Conservation (phyloP, 2,113 vertebrate species). For the Eurypyga helias region DNA sequence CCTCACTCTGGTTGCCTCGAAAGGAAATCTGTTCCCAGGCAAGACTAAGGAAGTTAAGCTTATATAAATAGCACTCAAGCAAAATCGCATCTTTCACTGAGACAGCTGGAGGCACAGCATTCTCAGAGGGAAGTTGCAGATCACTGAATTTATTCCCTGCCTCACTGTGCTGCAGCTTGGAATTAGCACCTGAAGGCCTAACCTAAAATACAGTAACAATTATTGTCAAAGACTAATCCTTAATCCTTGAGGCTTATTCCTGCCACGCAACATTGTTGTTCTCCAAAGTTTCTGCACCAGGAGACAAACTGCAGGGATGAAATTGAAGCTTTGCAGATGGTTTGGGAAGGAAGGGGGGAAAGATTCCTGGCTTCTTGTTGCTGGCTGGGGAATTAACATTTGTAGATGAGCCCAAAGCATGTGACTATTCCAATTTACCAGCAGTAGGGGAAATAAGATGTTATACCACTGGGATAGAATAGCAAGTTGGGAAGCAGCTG, state of each 20-base stretch:
- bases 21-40: background rate
- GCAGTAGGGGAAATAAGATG: background rate
- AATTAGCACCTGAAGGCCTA: background rate
- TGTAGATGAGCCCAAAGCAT: background rate
- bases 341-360: background rate
- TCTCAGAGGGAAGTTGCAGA: background rate
- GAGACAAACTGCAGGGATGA: background rate
- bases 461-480: accelerated
- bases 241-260: background rate
- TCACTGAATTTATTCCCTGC: background rate
- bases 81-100: background rate
- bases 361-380: accelerated
- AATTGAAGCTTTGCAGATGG: background rate
- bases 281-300: background rate
- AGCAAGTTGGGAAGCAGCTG: background rate
- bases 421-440: background rate
- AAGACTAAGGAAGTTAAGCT: background rate
- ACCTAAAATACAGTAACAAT: background rate
- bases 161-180: background rate
- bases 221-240: background rate
- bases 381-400: background rate
- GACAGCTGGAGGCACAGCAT: background rate
- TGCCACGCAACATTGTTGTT: background rate
- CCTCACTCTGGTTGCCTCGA: background rate
- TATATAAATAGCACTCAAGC: background rate